Conservation (phyloP, 2,888 invertebrate genomes). For the Troides helena region DNA sequence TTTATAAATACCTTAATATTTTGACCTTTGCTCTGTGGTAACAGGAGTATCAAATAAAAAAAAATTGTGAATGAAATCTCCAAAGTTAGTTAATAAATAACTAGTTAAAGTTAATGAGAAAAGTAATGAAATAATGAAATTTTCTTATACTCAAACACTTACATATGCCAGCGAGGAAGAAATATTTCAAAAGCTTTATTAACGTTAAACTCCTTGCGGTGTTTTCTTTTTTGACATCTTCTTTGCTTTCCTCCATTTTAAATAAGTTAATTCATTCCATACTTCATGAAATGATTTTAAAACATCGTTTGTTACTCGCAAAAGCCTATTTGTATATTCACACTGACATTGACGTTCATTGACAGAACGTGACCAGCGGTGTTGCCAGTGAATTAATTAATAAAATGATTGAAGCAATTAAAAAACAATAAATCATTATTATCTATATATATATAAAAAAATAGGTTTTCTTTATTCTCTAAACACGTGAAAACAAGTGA, state of each 20-base stretch:
- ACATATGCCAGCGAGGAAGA: background rate
- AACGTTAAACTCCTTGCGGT: background rate
- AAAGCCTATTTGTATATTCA: constrained; percentile 3
- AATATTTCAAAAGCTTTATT: constrained; percentile 1
- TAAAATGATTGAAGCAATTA: background rate
- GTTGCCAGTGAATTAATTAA: background rate
- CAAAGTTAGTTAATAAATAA: no score
- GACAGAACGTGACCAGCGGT: background rate
- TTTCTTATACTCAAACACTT: background rate
- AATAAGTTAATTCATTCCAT: background rate
- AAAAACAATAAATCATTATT: background rate
- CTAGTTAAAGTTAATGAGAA: no score
- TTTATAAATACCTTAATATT: no score
- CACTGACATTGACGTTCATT: background rate
- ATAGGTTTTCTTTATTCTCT: no score
- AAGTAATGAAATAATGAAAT: no score
- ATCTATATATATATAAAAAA: no score
- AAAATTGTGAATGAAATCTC: no score
- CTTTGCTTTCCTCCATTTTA: constrained; percentile 6
- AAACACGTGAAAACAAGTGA: no score
- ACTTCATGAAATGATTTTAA: background rate
- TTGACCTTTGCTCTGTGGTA: no score
- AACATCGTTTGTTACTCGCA: background rate
- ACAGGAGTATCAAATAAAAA: no score
- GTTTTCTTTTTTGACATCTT: background rate